These are phyloP conservation scores for Parnassius smintheus DNA, from an alignment of 2,888 invertebrate species.

Conservation along the genomic window DNA sequence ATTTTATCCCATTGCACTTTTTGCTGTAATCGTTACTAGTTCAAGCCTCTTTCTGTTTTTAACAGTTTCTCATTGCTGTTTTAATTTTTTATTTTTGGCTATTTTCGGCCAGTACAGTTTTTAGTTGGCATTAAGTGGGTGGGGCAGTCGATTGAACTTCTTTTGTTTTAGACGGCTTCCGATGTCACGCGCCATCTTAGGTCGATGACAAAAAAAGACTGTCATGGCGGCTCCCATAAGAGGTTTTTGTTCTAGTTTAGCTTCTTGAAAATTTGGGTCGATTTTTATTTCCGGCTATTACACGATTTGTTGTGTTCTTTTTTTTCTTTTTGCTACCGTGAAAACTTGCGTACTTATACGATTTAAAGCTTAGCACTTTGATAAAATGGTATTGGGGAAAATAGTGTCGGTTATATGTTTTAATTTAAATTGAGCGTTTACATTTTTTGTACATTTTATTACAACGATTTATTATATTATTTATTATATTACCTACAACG, in stretches of 20 bases:
- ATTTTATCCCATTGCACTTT: conserved; percentile 35
- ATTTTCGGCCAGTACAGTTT: conserved; percentile 28
- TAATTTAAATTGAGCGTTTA: no score
- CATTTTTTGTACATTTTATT: no score
- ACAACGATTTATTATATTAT: no score
- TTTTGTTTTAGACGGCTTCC: conserved; percentile 73
- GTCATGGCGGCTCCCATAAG: conserved; percentile 67
- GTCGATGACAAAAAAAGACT: conserved; percentile 68
- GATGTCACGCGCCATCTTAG: conserved; percentile 75
- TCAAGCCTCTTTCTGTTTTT: conserved; percentile 14
- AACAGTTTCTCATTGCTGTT: conserved; percentile 26
- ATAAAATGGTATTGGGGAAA: no score
- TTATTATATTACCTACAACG: no score
- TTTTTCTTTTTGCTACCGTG: background rate
- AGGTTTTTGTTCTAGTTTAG: conserved; percentile 34
- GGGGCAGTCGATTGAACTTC: conserved; percentile 58
- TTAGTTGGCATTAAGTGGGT: conserved; percentile 49
- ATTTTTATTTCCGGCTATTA: conserved; percentile 12
- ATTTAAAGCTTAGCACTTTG: no score
- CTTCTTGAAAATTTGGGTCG: conserved; percentile 24
- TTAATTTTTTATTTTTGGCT: conserved; percentile 36
- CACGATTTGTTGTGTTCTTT: background rate
- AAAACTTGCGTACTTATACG: no score
- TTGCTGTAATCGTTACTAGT: conserved; percentile 26
- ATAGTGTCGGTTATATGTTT: no score